These are phyloP conservation scores for Plebejus argus DNA, from an alignment of 2,888 invertebrate species.

Conservation along the genomic window DNA sequence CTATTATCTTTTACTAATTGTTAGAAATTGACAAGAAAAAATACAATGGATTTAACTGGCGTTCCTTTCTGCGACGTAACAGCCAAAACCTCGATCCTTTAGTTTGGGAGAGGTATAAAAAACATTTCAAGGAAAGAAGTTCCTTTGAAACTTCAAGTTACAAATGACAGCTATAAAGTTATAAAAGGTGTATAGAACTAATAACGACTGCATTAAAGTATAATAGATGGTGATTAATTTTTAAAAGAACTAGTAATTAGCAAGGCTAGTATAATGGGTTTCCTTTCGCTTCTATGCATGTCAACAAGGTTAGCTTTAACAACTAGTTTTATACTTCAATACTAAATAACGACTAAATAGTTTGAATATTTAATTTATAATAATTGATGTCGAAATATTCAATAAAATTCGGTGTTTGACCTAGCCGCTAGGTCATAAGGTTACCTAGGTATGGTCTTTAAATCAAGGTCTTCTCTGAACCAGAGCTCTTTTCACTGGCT, in stretches of 20 bases:
- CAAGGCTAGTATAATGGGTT: background rate
- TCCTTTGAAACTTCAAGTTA: slow-evolving; percentile 12
- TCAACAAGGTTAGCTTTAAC: background rate
- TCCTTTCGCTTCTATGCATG: slow-evolving; percentile 2
- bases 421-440: background rate
- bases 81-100: slow-evolving; percentile 47
- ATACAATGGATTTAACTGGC: slow-evolving; percentile 50
- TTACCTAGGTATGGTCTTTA: background rate
- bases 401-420: slow-evolving; percentile 6
- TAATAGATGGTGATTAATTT: slow-evolving; percentile 1
- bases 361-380: background rate
- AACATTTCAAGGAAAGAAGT: slow-evolving; percentile 13
- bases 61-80: slow-evolving; percentile 52
- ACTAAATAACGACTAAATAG: background rate
- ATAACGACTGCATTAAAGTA: background rate
- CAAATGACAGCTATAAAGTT: background rate
- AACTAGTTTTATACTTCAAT: background rate
- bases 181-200: background rate
- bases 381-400: background rate
- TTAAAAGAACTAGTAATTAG: slow-evolving; percentile 7
- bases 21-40: slow-evolving; percentile 55
- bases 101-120: slow-evolving; percentile 42
- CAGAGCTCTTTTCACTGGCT: background rate
- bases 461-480: background rate
- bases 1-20: slow-evolving; percentile 61